Conservation (phyloP, 2,888 invertebrate genomes). For the Liodrosophila aerea region DNA sequence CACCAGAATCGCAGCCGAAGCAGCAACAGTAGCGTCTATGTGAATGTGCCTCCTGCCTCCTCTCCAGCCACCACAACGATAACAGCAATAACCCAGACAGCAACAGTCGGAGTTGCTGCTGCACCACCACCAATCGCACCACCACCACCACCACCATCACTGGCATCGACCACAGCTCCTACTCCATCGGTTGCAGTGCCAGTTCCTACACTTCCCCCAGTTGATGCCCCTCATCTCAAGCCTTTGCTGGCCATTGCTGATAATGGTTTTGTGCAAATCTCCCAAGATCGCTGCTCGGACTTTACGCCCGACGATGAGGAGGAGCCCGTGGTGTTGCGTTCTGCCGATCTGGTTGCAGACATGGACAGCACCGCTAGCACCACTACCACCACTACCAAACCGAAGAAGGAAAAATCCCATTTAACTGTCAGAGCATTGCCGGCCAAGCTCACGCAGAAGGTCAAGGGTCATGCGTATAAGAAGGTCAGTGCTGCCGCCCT, state of each 20-base stretch:
- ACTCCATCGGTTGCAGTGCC: slow-evolving; percentile 15
- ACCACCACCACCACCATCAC: not conserved
- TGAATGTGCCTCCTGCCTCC: slow-evolving; percentile 54
- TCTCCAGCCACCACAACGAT: slow-evolving; percentile 12
- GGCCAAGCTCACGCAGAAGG: slow-evolving; percentile 81
- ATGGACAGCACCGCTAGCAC: slow-evolving; percentile 22
- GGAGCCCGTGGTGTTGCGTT: slow-evolving; percentile 80
- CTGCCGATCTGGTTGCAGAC: slow-evolving; percentile 60
- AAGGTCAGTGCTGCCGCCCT: slow-evolving; percentile 77
- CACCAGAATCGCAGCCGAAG: slow-evolving; percentile 16
- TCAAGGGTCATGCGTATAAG: slow-evolving; percentile 80
- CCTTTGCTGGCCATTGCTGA: slow-evolving; percentile 81
- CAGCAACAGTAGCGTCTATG: slow-evolving; percentile 48
- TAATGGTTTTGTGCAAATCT: slow-evolving; percentile 80
- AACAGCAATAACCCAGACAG: slow-evolving; percentile 11
- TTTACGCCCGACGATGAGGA: slow-evolving; percentile 82
- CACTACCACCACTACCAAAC: slow-evolving; percentile 51
- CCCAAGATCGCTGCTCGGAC: slow-evolving; percentile 80
- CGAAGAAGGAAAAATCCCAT: slow-evolving; percentile 81
- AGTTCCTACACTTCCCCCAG: slow-evolving; percentile 6
- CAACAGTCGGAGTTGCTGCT: too few relatives aligned
- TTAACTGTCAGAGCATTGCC: slow-evolving; percentile 81
- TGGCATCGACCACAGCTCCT: slow-evolving; percentile 6
- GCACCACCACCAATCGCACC: slow-evolving; percentile 15
- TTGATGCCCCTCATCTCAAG: slow-evolving; percentile 42